Base-by-base conservation (phyloP, 2,888 invertebrate species). In the Heliconius ethilla region DNA sequence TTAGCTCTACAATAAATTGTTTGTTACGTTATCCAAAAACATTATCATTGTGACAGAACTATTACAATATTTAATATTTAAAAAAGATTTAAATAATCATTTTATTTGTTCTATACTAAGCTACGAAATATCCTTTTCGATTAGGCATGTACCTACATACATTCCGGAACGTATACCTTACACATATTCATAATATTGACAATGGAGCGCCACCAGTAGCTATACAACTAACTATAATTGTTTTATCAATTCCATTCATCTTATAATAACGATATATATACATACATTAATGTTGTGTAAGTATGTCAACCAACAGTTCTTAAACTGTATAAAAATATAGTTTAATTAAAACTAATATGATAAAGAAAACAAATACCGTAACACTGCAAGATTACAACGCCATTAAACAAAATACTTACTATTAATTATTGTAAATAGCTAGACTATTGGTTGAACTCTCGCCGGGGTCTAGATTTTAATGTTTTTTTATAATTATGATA, bases 151-250 rank as follows among this genome's bases (percentile, higher is more conserved):
- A 51, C n/a, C n/a, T n/a, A n/a, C 7, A 18, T 7, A 51, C 65
- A 65, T 29, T 74, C 65, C 27, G 45, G 10, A 4, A 66, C 37
- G 27, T 63, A 63, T 27, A 40, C 29, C 55, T n/a, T 22, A 78
- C 55, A 45, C 51, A 69, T 45, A 45, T 40, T 75, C 37, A 78
- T 73, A 75, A 70, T 78, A 75, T 75, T 75, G 59, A 67, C 40
- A 78, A 72, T 67, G 15, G 13, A 75, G 7, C 40, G 72, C 75
- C 78, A 73, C 75, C 78, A 78, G 55, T 18, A 45, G 33, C 51
- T 72, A 33, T 40, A 67, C 13, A 40, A 78, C 66, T 55, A 67
- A 51, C 55, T 75, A 37, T 37, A 18, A 63, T 66, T 77, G 29
- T 72, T 75, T 66, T n/a, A 25, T 73, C 18, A 78, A 75, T 70